These are phyloP conservation scores for Sylvilagus floridanus DNA, from an alignment of 2,797 vertebrate species.

Conservation along the genomic window DNA sequence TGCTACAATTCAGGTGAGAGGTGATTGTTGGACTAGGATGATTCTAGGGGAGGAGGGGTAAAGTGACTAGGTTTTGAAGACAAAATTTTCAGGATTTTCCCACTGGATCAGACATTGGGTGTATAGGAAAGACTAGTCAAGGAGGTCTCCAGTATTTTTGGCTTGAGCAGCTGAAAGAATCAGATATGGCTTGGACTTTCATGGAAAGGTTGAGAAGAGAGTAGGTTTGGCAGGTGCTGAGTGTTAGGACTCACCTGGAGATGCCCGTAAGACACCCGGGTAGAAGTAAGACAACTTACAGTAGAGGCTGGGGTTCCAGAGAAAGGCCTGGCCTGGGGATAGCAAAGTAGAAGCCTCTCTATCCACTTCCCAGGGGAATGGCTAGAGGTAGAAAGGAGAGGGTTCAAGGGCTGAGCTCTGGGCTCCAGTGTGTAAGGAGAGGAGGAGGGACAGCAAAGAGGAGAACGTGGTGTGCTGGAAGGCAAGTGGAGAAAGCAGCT, in stretches of 20 bases:
- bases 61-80: constrained; percentile 10
- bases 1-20: neutral
- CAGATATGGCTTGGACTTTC: neutral
- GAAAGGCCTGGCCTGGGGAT: neutral
- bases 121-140: neutral
- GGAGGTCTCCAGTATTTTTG: neutral
- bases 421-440: neutral
- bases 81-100: neutral
- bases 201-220: neutral
- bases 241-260: neutral
- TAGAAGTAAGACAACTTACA: neutral
- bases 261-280: neutral
- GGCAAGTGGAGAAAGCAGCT: neutral
- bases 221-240: neutral
- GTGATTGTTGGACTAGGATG: neutral
- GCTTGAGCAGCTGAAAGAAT: neutral
- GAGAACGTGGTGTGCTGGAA: neutral
- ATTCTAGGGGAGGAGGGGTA: neutral
- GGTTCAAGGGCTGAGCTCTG: neutral
- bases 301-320: neutral
- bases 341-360: neutral
- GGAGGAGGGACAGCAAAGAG: neutral
- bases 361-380: neutral
- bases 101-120: neutral
- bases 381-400: neutral